Conservation (phyloP, 2,113 vertebrate genomes). For the Odocoileus hemionus region DNA sequence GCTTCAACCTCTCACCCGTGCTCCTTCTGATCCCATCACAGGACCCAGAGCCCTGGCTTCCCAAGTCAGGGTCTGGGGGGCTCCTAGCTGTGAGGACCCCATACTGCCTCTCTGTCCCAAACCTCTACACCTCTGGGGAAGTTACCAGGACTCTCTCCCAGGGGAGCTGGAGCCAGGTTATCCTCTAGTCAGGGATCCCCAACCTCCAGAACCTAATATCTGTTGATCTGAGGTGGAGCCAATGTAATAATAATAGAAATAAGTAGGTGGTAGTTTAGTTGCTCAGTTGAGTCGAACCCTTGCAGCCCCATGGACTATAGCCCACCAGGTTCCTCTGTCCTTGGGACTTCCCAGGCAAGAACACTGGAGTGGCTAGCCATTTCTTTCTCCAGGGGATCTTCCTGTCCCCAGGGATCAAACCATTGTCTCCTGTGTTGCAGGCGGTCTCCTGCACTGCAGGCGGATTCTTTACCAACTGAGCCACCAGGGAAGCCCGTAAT, state of each 20-base stretch:
- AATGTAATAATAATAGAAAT: not conserved
- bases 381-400: not conserved
- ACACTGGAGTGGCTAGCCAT: not conserved
- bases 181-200: not conserved
- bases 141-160: not conserved
- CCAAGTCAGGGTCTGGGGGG: accelerated
- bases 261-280: not conserved
- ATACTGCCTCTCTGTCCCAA: not conserved
- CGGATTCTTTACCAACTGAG: not conserved
- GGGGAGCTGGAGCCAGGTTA: not conserved
- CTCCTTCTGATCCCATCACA: too few species aligned
- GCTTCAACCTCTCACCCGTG: not conserved
- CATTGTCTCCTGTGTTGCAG: not conserved
- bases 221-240: not conserved
- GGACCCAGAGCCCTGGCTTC: not conserved
- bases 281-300: not conserved
- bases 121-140: not conserved
- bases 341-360: not conserved
- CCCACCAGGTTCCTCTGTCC: not conserved
- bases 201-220: not conserved
- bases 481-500: not conserved
- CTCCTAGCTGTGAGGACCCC: not conserved
- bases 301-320: not conserved
- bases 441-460: not conserved
- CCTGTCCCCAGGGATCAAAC: not conserved